These are phyloP conservation scores for Rhinogobius similis DNA, from an alignment of 2,113 vertebrate species.

Conservation along the genomic window DNA sequence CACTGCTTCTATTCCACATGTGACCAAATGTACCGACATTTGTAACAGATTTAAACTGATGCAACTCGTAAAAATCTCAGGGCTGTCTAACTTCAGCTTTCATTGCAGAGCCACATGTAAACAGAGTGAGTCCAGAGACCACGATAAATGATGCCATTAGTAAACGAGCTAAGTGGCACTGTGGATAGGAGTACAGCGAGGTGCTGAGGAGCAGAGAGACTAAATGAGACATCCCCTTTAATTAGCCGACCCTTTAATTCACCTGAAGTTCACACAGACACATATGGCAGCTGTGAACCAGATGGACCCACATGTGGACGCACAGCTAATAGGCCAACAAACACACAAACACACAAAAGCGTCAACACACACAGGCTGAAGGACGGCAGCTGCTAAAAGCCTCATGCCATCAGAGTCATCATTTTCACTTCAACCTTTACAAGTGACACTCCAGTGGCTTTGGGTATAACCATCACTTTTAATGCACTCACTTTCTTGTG, in stretches of 20 bases:
- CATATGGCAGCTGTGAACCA: constrained; percentile 49
- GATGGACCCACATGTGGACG: constrained; percentile 62
- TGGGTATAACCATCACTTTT: neutral
- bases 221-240: constrained; percentile 59
- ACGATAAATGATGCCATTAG: constrained; percentile 34
- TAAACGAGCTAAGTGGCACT: constrained; percentile 38
- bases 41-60: neutral
- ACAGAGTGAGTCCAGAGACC: constrained; percentile 12
- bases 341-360: neutral
- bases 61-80: neutral
- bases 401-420: neutral
- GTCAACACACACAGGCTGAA: neutral
- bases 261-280: constrained; percentile 34
- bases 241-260: constrained; percentile 55
- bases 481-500: neutral
- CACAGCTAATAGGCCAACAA: constrained; percentile 32
- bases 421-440: neutral
- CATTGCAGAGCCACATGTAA: neutral
- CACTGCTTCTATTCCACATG: neutral
- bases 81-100: constrained; percentile 10
- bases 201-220: neutral
- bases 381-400: neutral
- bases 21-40: neutral
- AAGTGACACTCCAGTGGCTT: neutral
- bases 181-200: constrained; percentile 24